These are phyloP conservation scores for Amblyteles armatorius DNA, from an alignment of 2,888 invertebrate species.

Conservation along the genomic window DNA sequence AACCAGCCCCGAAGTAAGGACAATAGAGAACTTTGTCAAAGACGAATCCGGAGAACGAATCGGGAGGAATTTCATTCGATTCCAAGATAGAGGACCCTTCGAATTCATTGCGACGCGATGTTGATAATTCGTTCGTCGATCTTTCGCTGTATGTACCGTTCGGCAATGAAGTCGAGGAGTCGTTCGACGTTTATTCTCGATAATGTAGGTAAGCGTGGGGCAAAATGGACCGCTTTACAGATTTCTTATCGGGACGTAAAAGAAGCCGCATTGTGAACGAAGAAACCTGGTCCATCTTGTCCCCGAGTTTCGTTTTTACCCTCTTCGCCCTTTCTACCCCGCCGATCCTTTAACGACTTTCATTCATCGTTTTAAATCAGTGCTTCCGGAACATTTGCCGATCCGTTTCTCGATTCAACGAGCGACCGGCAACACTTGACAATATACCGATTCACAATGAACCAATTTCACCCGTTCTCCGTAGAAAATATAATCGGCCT, in stretches of 20 bases:
- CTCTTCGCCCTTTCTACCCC: too few species aligned
- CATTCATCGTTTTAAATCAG: not conserved
- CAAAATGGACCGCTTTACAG: not conserved
- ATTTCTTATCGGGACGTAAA: not conserved
- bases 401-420: not conserved
- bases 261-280: too few species aligned
- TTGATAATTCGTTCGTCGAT: constrained; percentile 7
- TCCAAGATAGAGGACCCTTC: constrained; percentile 45
- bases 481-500: constrained; percentile 12
- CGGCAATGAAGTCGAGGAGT: not conserved
- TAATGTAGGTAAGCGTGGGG: not conserved
- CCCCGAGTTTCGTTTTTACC: too few species aligned
- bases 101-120: constrained; percentile 49
- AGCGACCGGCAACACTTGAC: not conserved
- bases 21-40: constrained; percentile 51
- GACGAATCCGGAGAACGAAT: constrained; percentile 45
- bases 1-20: constrained; percentile 14
- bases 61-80: constrained; percentile 63
- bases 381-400: not conserved
- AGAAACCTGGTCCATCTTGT: too few species aligned
- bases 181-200: constrained; percentile 7
- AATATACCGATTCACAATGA: constrained; percentile 8
- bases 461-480: not conserved
- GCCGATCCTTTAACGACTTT: too few species aligned
- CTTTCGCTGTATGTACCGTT: not conserved